Conservation (phyloP, 2,113 vertebrate species). For the Coryphaenoides rupestris region DNA sequence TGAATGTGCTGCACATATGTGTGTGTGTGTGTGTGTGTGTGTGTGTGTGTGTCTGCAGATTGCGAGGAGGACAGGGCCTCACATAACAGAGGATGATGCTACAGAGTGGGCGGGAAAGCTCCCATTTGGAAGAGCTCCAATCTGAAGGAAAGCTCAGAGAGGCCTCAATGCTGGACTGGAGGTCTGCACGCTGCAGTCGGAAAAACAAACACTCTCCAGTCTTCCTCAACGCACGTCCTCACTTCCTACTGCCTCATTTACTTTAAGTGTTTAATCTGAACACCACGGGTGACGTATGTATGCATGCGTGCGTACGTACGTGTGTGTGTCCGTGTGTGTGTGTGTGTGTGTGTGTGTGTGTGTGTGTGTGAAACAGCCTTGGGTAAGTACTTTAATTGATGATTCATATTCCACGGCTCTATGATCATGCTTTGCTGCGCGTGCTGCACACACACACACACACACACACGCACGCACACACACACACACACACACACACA, state of each 20-base stretch:
- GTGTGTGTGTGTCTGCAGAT: too few species aligned
- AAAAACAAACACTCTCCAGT: too few species aligned
- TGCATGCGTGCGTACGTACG: neutral
- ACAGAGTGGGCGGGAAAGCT: constrained; percentile 10
- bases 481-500: neutral
- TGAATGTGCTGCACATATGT: too few species aligned
- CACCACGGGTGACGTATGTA: neutral
- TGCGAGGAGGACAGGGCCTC: neutral
- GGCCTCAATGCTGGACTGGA: neutral
- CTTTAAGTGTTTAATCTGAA: neutral
- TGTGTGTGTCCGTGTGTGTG: neutral
- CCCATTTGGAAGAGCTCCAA: neutral
- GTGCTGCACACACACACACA: neutral
- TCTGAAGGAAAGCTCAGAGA: constrained; percentile 9
- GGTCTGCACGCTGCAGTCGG: too few species aligned
- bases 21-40: too few species aligned
- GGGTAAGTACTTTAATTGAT: constrained; percentile 20
- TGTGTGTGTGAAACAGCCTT: neutral
- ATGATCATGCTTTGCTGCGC: constrained; percentile 9
- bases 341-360: neutral
- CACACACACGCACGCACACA: too few species aligned
- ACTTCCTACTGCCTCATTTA: too few species aligned
- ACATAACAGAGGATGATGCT: neutral
- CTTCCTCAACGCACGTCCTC: too few species aligned
- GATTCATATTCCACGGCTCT: constrained; percentile 8